Evolutionary conservation across 2,797 vertebrate species (phyloP), one percentile per base, ranked within the genome.

Genomic region (Tamandua tetradactyla): DNA sequence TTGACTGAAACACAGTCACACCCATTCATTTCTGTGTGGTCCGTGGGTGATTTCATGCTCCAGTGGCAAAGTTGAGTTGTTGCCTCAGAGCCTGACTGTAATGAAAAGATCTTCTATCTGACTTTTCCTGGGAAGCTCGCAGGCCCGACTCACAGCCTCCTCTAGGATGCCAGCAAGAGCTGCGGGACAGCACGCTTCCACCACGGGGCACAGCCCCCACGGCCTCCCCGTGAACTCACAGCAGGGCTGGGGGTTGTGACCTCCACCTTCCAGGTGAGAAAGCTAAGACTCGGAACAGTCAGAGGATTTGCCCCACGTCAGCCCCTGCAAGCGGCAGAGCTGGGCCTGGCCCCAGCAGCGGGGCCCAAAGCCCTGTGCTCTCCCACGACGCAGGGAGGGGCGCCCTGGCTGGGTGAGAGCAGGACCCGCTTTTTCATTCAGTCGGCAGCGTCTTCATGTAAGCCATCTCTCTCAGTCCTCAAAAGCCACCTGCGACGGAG

Each of bases 321-420:
- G 71, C 25, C 62, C n/a, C 8, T 18, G 32, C 18, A 1, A 5
- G 17, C 1, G 3, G 30, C 42, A 76, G 37, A 6, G 47, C 37
- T 2, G 5, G n/a, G 11, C 3, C 1, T 0, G 12, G 23, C 59
- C 3, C n/a, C 1, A 3, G 22, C 2, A 62, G 10, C 14, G 7
- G 22, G 37, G 3, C 10, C 20, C n/a, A n/a, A n/a, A n/a, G n/a
- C n/a, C n/a, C n/a, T n/a, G n/a, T n/a, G n/a, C n/a, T n/a, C n/a
- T n/a, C n/a, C n/a, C n/a, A n/a, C n/a, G n/a, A n/a, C n/a, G n/a
- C n/a, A 30, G 6, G 49, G 17, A 18, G 15, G 0, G 2, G 25
- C 15, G 4, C n/a, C 11, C 25, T 42, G 1, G 4, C 0, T 23
- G 49, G 49, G 5, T 17, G n/a, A 88, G 59, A 42, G 1, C 3